Conservation (phyloP, 2,888 invertebrate genomes). For the Liodrosophila aerea region DNA sequence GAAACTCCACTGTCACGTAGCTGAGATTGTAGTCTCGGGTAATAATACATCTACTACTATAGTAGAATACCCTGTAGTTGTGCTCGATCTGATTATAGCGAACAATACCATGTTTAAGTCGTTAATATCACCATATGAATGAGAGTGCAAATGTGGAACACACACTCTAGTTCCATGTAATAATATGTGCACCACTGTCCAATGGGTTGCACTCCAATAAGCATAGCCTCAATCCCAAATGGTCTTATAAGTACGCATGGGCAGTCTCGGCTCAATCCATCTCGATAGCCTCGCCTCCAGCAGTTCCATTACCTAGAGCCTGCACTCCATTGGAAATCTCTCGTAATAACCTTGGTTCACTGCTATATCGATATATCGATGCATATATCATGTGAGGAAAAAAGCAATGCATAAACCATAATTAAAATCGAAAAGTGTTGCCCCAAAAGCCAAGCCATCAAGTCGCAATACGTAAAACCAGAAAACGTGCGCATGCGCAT, state of each 20-base stretch:
- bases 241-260: conserved; percentile 35
- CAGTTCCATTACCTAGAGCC: conserved; percentile 12
- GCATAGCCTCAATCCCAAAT: conserved; percentile 29
- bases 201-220: conserved; percentile 47
- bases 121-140: conserved; percentile 16
- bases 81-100: conserved; percentile 23
- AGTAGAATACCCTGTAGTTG: conserved; percentile 16
- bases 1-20: no score
- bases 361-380: conserved; percentile 2
- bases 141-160: conserved; percentile 30
- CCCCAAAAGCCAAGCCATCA: conserved; percentile 52
- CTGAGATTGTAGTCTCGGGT: no score
- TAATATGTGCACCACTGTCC: conserved; percentile 12
- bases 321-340: conserved; percentile 10
- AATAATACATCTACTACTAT: conserved; percentile 5
- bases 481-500: conserved; percentile 51
- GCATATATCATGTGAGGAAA: conserved; percentile 8
- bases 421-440: conserved; percentile 68
- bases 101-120: neutral
- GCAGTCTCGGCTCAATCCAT: conserved; percentile 5
- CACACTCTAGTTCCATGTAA: conserved; percentile 11
- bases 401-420: conserved; percentile 61
- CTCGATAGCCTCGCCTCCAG: conserved; percentile 13
- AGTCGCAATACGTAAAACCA: conserved; percentile 38
- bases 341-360: conserved; percentile 32